A percentile compares a stretch with the other conserved stretches of the same genome.
Conservation (phyloP, 2,113 vertebrate species). For the Dunckerocampus dactyliophorus region DNA sequence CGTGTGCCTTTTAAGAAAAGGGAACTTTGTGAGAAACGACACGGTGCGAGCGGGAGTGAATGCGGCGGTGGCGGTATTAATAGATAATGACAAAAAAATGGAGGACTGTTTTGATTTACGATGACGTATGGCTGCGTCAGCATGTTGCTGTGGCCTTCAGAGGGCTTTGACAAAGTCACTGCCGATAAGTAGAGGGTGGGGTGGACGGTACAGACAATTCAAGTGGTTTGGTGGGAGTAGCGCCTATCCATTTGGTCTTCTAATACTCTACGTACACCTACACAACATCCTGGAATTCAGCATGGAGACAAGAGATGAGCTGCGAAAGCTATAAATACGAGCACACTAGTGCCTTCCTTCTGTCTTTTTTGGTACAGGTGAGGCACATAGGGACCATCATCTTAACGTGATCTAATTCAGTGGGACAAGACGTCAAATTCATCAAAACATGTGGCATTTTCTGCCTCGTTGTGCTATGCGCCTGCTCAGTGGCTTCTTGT, state of each 20-base stretch:
- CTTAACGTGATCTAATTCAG: conserved; percentile 59
- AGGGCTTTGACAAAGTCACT: conserved; percentile 59
- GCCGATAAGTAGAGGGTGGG: conserved; percentile 14
- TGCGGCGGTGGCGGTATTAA: conserved; percentile 48
- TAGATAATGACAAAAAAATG: conserved; percentile 58
- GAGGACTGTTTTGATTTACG: conserved; percentile 65
- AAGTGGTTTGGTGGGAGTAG: conserved; percentile 31
- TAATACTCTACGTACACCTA: too few relatives aligned
- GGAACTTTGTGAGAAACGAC: conserved; percentile 29
- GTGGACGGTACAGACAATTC: conserved; percentile 33
- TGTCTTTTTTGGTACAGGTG: conserved; percentile 30
- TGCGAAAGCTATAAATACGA: conserved; percentile 1
- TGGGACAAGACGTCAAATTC: conserved; percentile 54
- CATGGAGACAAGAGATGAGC: background rate
- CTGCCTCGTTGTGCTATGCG: background rate
- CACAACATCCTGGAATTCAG: too few relatives aligned
- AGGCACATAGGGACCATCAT: conserved; percentile 54
- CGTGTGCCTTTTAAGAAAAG: conserved; percentile 1
- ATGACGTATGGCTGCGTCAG: conserved; percentile 55
- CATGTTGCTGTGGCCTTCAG: conserved; percentile 49
- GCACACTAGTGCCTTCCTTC: conserved; percentile 1
- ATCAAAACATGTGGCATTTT: conserved; percentile 57
- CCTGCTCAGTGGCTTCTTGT: background rate
- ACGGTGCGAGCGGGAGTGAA: conserved; percentile 22
- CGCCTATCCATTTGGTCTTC: too few relatives aligned